Conservation (phyloP, 2,113 vertebrate genomes). For the Atractosteus spatula region DNA sequence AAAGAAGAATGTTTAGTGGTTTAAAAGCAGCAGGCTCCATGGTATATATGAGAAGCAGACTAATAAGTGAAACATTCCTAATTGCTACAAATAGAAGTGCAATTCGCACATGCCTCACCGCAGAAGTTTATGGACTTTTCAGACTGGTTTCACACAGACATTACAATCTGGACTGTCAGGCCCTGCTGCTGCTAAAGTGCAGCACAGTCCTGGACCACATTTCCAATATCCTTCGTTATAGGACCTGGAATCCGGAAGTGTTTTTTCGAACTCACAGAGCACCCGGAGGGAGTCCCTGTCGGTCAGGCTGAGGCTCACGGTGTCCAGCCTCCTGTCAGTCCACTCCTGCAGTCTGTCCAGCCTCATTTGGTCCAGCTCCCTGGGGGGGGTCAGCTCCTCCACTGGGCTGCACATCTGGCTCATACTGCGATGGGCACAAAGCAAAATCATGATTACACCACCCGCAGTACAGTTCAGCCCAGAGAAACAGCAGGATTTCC, state of each 20-base stretch:
- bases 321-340: constrained; percentile 54
- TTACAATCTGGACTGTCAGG: background rate
- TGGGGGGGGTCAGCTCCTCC: constrained; percentile 38
- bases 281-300: constrained; percentile 60
- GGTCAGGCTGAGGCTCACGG: constrained; percentile 39
- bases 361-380: constrained; percentile 47
- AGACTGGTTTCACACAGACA: background rate
- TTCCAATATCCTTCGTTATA: background rate
- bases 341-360: constrained; percentile 58
- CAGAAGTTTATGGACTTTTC: too few species aligned
- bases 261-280: constrained; percentile 51
- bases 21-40: too few species aligned
- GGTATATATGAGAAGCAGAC: too few species aligned
- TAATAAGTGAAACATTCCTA: too few species aligned
- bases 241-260: background rate
- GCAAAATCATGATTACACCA: background rate
- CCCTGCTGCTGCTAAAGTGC: too few species aligned
- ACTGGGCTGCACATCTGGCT: constrained; percentile 14
- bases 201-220: too few species aligned
- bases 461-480: too few species aligned
- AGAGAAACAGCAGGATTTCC: too few species aligned
- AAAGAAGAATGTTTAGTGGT: too few species aligned
- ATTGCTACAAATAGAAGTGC: too few species aligned
- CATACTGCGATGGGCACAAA: constrained; percentile 24
- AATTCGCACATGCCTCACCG: too few species aligned